Evolutionary conservation across 2,113 vertebrate species (phyloP), one percentile per base, ranked within the genome.

Genomic region (Ondatra zibethicus): DNA sequence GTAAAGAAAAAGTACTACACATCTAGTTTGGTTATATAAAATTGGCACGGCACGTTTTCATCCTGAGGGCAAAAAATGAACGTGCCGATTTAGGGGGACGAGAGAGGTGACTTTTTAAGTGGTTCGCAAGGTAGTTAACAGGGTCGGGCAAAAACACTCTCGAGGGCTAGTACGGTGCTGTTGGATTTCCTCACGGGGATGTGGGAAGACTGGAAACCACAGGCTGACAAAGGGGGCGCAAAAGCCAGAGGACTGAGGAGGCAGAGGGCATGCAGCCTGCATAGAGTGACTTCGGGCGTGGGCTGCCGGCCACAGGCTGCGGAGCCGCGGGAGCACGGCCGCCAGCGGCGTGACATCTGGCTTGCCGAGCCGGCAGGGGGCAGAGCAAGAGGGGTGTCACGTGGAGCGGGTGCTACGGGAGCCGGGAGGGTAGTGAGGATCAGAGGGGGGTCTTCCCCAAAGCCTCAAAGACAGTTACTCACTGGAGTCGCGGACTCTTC

Each of bases 401-500:
- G 97, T 97, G 97, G 93, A 81, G 94, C 3, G 92, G 94, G 80
- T 88, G 66, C 97, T 97, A 97, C 97, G 97, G 97, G 78, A 97
- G 97, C 97, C 97, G 97, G 58, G 97, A 96, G 73, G 97, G 88
- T 0, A 36, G 96, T 21, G 82, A 55, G 80, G 89, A 21, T 85
- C 9, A 27, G 72, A 96, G 89, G 91, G 96, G 97, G 95, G 96
- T 95, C 94, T 91, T 12, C 39, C 73, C 97, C 89, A 78, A 93
- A 89, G 94, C 92, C 72, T 25, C 88, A 66, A 90, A 91, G 76
- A 50, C 96, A 21, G 89, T 58, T 97, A 98, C 97, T 98, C 97
- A 98, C 97, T 88, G 42, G 92, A 97, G 96, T 81, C 97, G 97
- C 68, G 97, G 94, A 90, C 96, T 97, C 97, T 93, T 97, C 97